phyloP scores from a whole-genome alignment of 2,888 invertebrate genomes.

The Morpho helenor region DNA sequence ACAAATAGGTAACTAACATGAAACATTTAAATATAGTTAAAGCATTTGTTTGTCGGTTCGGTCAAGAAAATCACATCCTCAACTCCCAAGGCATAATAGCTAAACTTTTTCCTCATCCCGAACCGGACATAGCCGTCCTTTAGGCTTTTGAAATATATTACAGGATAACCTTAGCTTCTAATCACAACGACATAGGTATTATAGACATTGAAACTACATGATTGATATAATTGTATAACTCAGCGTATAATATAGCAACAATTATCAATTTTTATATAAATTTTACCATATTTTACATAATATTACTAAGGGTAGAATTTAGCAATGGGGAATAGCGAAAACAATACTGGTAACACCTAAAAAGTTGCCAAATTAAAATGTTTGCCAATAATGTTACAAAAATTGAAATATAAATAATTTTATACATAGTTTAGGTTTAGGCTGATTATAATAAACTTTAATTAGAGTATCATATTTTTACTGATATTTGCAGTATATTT shows the following conservation, averaged over 20 bases:
- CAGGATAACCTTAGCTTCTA: constrained; percentile 65
- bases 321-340: not conserved
- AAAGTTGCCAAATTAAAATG: too few species aligned
- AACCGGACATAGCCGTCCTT: constrained; percentile 67
- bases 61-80: constrained; percentile 36
- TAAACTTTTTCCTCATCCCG: constrained; percentile 30
- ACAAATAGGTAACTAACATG: constrained; percentile 63
- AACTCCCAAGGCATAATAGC: constrained; percentile 5
- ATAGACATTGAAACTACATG: constrained; percentile 32
- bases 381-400: too few species aligned
- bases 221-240: constrained; percentile 21
- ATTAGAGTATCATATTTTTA: too few species aligned
- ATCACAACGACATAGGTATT: constrained; percentile 60
- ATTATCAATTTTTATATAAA: constrained; percentile 12
- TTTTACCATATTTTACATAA: constrained; percentile 6
- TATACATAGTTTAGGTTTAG: too few species aligned
- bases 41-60: constrained; percentile 68
- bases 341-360: not conserved
- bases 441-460: too few species aligned
- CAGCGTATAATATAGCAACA: constrained; percentile 19
- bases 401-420: too few species aligned
- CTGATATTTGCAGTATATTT: too few species aligned
- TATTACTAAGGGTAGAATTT: constrained; percentile 1
- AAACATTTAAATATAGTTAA: constrained; percentile 75
- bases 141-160: constrained; percentile 64